phyloP scores from a whole-genome alignment of 2,888 invertebrate species.

The Leistus spinibarbis region DNA sequence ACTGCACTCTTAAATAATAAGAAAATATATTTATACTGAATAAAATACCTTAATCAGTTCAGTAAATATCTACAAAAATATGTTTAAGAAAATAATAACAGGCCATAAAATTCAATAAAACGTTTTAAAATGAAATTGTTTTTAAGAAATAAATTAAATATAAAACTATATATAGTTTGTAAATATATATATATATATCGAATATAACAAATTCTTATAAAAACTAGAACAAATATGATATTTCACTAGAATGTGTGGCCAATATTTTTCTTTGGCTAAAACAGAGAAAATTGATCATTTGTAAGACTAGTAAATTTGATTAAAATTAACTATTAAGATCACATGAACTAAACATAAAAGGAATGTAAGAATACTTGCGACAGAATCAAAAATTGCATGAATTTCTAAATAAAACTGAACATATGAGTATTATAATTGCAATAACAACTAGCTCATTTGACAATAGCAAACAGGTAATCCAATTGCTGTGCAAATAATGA shows the following conservation, averaged over 20 bases:
- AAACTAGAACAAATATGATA: constrained; percentile 19
- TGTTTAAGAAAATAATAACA: neutral
- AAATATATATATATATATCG: neutral
- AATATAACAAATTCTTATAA: constrained; percentile 15
- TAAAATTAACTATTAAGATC: constrained; percentile 17
- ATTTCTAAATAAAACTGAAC: neutral
- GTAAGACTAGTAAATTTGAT: constrained; percentile 21
- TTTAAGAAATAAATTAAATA: neutral
- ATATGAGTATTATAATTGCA: neutral
- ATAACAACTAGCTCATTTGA: neutral
- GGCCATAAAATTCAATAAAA: neutral
- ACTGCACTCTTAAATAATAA: constrained; percentile 20
- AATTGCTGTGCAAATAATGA: neutral
- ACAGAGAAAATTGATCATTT: constrained; percentile 12
- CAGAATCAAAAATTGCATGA: too few species aligned
- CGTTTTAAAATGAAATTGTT: neutral
- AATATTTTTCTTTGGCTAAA: constrained; percentile 30
- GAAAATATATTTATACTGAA: constrained; percentile 22
- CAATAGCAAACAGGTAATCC: neutral
- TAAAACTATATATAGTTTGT: too few species aligned
- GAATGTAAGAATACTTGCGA: constrained; percentile 12
- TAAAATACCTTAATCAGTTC: constrained; percentile 30
- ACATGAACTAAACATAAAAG: constrained; percentile 31
- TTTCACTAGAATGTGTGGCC: constrained; percentile 29
- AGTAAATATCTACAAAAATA: neutral